Evolutionary conservation across 2,113 vertebrate genomes (phyloP), one percentile per base, ranked within the genome.

Genomic region (Coracopsis vasa): DNA sequence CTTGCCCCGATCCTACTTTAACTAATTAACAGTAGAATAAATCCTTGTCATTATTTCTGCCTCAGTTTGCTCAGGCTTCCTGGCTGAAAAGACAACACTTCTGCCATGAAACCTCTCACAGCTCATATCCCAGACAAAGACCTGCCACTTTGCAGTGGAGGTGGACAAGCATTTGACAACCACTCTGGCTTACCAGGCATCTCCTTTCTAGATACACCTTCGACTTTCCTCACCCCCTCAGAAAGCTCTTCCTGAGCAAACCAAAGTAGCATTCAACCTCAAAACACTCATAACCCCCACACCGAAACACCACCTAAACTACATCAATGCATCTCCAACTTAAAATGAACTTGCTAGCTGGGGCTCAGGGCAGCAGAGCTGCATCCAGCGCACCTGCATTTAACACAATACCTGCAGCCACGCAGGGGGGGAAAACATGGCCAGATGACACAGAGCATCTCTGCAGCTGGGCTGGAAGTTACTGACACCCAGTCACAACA

Each of bases 391-490:
- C 95, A 92, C 93, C 92, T 95, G 88, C 85, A 7, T 4, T 67
- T 5, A 11, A 73, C 71, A 28, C 0, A 48, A 44, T 80, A 93
- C 92, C 95, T 94, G 94, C 86, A 80, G 95, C 92, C 95, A 65
- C 1, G 3, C 58, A 16, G 37, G 0, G 10, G 19, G 65, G n/a
- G 65, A 64, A 28, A 81, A n/a, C 1, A 1, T 2, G 56, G 66
- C 84, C 87, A 73, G 85, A 15, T 18, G 82, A 92, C 75, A 54
- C 50, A 7, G 75, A 95, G 69, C 86, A 86, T 79, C 80, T 56
- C 56, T 33, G 1, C 92, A 93, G 95, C 95, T 94, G 95, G 90
- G 21, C 90, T 92, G 88, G 86, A 86, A 93, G 58, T 90, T 50
- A 24, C 54, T 47, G 79, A 96, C 95, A 88, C 81, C 71, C 73